Percentiles rank a stretch among this genome's conserved stretches.
These are phyloP conservation scores for Ennomos fuscantarius DNA, from an alignment of 2,888 invertebrate species.

Conservation along the genomic window DNA sequence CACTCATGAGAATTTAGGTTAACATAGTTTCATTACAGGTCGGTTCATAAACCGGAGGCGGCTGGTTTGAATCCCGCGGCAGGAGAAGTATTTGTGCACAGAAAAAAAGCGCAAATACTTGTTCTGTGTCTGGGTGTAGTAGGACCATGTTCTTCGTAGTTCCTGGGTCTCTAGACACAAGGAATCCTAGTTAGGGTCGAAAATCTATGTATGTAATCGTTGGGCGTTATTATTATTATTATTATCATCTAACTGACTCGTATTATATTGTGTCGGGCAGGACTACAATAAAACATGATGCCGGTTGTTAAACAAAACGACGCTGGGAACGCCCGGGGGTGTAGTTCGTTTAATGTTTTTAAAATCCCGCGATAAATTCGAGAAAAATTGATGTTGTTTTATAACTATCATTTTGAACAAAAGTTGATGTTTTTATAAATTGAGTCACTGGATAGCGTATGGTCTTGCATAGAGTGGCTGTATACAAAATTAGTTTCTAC, in stretches of 20 bases:
- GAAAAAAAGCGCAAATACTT: too few relatives aligned
- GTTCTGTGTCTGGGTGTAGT: too few relatives aligned
- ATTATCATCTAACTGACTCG: not conserved
- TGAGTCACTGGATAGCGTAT: slow-evolving; percentile 10
- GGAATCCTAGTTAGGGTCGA: too few relatives aligned
- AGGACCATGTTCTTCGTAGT: too few relatives aligned
- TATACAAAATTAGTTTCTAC: slow-evolving; percentile 23
- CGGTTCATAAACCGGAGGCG: too few relatives aligned
- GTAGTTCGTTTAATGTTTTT: slow-evolving; percentile 24
- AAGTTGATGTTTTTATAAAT: not conserved
- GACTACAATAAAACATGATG: slow-evolving; percentile 48
- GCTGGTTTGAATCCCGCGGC: too few relatives aligned
- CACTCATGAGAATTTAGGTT: too few relatives aligned
- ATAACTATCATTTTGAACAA: slow-evolving; percentile 40
- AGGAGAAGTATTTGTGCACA: too few relatives aligned
- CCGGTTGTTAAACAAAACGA: slow-evolving; percentile 46
- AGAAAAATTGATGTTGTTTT: slow-evolving; percentile 15
- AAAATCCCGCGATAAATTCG: slow-evolving; percentile 18
- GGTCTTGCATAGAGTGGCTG: slow-evolving; percentile 24
- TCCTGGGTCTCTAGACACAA: too few relatives aligned
- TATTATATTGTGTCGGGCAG: not conserved
- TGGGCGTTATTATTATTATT: too few relatives aligned
- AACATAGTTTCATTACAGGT: not conserved
- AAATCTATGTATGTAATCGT: too few relatives aligned
- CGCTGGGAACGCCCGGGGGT: slow-evolving; percentile 21